Conservation (phyloP, 2,113 vertebrate genomes). For the Nycticebus coucang region DNA sequence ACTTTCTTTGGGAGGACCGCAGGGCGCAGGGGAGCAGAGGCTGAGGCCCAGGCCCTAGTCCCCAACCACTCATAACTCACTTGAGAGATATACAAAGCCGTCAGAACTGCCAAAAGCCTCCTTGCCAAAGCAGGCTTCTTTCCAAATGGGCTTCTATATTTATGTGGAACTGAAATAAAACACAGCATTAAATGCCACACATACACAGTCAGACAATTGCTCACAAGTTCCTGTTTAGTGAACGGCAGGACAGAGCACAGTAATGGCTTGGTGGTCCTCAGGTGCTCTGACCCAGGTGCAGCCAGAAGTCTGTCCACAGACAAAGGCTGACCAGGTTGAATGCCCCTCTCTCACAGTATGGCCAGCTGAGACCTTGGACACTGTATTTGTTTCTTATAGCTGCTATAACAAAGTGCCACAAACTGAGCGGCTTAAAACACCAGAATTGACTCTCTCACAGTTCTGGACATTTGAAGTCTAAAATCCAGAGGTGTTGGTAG, state of each 20-base stretch:
- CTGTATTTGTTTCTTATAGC: background rate
- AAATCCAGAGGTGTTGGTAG: background rate
- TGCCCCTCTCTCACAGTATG: background rate
- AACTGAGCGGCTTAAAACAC: background rate
- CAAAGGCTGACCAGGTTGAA: background rate
- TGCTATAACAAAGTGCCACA: background rate
- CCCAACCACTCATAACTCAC: slow-evolving; percentile 64
- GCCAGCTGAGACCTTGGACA: background rate
- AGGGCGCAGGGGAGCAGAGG: slow-evolving; percentile 35
- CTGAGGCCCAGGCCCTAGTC: slow-evolving; percentile 42
- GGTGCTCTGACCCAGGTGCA: background rate
- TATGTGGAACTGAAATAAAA: slow-evolving; percentile 72
- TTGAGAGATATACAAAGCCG: slow-evolving; percentile 67
- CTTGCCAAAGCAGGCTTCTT: slow-evolving; percentile 73
- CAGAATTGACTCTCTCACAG: background rate
- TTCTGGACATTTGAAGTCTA: background rate
- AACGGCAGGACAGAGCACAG: background rate
- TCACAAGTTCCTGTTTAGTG: background rate
- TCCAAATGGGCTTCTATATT: slow-evolving; percentile 76
- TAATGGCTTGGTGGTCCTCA: background rate
- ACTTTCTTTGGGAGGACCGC: slow-evolving; percentile 21
- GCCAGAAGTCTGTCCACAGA: background rate
- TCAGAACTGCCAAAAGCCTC: slow-evolving; percentile 40
- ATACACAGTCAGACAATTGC: slow-evolving; percentile 7
- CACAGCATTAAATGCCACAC: slow-evolving; percentile 59